Evolutionary conservation across 2,113 vertebrate genomes (phyloP), one percentile per base, ranked within the genome.

Genomic region (Lethenteron reissneri): DNA sequence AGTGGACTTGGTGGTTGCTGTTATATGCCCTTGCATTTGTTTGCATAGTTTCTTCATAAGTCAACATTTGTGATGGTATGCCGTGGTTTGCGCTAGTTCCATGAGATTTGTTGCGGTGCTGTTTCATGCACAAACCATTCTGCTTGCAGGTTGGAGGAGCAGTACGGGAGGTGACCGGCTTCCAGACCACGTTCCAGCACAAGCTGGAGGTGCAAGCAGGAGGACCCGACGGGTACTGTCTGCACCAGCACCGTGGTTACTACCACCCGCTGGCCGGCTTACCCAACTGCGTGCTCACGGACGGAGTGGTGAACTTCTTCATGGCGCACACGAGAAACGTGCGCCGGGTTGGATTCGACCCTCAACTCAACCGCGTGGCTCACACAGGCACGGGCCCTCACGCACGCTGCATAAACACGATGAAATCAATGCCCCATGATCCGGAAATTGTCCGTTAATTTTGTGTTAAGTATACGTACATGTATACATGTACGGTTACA

Each of bases 221-320:
- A 0, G 83, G 81, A 14, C 76, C 83, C 2, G 85, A 84, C 7
- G 89, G 89, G 1, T 80, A 87, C 78, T 95, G 90, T 70, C 74
- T 94, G 12, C 83, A 81, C 56, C 80, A 82, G 0, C 80, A 78
- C 14, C 76, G 73, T 0, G 89, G 88, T 25, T 85, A 81, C 78
- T 79, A 95, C 70, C 88, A 92, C 15, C 71, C 71, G 71, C 81
- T 95, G 2, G 71, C 81, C 1, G 88, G 86, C 9, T 92, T 87
- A 77, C 86, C 89, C 0, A 80, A 78, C 75, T 94, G 90, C 14
- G 89, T 95, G 58, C 85, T 90, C 56, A 81, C 86, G 0, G 90
- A 95, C 8, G 90, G 81, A 0, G 85, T 90, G 5, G 83, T 92
- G 58, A 95, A 95, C 80, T 95, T 95, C 78, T 95, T 95, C 77